Conservation (phyloP, 2,113 vertebrate species). For the Phaethon lepturus region DNA sequence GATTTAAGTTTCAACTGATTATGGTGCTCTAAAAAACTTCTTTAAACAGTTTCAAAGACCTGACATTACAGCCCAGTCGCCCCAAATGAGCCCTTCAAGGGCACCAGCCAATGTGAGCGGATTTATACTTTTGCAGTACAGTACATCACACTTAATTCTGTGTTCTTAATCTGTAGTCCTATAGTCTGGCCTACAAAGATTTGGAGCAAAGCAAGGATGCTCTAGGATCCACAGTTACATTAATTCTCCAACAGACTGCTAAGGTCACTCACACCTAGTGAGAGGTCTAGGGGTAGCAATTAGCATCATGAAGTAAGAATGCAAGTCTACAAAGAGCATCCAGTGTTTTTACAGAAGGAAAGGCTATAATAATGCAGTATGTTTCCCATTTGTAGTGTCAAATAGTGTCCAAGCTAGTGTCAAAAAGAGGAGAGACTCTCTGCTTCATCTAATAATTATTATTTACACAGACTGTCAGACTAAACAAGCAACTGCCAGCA, state of each 20-base stretch:
- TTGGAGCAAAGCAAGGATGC: not conserved
- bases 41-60: not conserved
- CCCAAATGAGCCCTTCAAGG: not conserved
- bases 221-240: accelerated
- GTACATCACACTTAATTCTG: not conserved
- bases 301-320: not conserved
- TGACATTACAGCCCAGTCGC: not conserved
- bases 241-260: not conserved
- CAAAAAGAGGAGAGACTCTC: not conserved
- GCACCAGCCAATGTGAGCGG: not conserved
- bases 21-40: not conserved
- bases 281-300: not conserved
- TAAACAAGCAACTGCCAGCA: not conserved
- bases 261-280: not conserved
- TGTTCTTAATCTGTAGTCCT: too few relatives aligned
- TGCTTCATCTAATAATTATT: not conserved
- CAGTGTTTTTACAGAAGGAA: not conserved
- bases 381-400: not conserved
- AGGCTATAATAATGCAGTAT: not conserved
- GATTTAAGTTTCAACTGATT: not conserved
- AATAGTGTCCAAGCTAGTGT: not conserved
- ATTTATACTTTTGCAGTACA: not conserved
- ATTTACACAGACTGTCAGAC: not conserved
- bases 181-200: not conserved
- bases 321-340: not conserved